Base-by-base conservation (phyloP, 2,797 vertebrate genomes). In the Myiothlypis coronata region DNA sequence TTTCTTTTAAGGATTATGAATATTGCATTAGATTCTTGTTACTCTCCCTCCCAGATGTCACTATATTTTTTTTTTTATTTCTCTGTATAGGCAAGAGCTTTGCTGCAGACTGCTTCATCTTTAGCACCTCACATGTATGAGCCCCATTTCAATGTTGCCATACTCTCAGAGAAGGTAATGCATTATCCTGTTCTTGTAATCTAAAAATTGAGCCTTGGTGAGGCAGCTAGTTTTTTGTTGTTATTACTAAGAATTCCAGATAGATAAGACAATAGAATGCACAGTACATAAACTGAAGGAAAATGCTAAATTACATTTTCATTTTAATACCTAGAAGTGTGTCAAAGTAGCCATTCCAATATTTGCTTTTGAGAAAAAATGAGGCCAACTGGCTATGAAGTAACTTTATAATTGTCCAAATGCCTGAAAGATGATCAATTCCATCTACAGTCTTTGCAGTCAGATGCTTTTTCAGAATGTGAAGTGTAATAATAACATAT, bases 91-190 rank as follows among this genome's bases (percentile, higher is more conserved):
- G 99, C 99, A 24, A 99, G 98, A 97, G 99, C 99, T 49, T 98
- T 99, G 71, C 97, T 99, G 57, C 99, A 99, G 90, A 99, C 99
- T 2, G 98, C 99, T 9, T 98, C 99, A 19, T 98, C 98, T 11
- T 94, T 99, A 95, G 98, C 99, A 21, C 99, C 99, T 90, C 99
- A 99, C 91, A 98, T 99, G 99, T 99, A 99, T 43, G 99, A 99
- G 68, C 99, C 99, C 15, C 99, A 99, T 97, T 99, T 98, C 95
- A 99, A 99, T 96, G 98, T 99, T 71, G 98, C 99, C 83, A 96
- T 98, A 56, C 97, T 99, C 75, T 99, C 98, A 71, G 98, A 99
- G 92, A 99, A 99, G 99, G 99, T 99, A 98, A 96, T 72, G 16
- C n/a, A n/a, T 56, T 67, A 5, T 78, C 70, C 80, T 94, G 3